phyloP scores from a whole-genome alignment of 1,140 invertebrate species.

The Megalopta genalis region DNA sequence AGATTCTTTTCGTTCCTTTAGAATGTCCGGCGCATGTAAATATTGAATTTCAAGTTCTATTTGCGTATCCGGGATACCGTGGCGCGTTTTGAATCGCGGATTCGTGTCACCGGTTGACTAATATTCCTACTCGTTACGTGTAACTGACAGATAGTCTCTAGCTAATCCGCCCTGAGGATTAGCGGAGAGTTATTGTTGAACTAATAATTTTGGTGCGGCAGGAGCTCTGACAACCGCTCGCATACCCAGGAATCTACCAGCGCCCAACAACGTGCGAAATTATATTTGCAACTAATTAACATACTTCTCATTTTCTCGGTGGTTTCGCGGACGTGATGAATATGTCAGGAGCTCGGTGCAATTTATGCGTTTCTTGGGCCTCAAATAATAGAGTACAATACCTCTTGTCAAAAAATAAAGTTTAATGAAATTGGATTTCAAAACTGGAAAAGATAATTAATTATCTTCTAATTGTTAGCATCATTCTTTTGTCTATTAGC shows the following conservation, averaged over 20 bases:
- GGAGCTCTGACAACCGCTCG: constrained; percentile 10
- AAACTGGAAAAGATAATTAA: no score
- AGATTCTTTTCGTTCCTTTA: not conserved
- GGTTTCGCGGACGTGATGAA: not conserved
- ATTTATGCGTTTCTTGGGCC: not conserved
- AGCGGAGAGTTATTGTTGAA: constrained; percentile 45
- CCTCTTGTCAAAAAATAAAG: no score
- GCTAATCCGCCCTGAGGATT: constrained; percentile 45
- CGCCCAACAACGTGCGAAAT: not conserved
- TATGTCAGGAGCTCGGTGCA: not conserved
- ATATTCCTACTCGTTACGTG: constrained; percentile 46
- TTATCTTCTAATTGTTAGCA: no score
- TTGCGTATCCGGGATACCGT: constrained; percentile 11
- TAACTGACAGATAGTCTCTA: constrained; percentile 45
- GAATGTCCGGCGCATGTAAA: not conserved
- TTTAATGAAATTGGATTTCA: no score
- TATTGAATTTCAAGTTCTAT: constrained; percentile 36
- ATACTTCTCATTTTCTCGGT: not conserved
- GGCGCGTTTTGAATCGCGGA: constrained; percentile 18
- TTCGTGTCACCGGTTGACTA: constrained; percentile 42
- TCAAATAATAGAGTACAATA: no score
- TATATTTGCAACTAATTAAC: not conserved
- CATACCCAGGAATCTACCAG: constrained; percentile 6
- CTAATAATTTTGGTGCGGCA: constrained; percentile 39
- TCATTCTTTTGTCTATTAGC: no score